A percentile compares a stretch with the other conserved stretches of the same genome.
Conservation (phyloP, 2,113 vertebrate species). For the Recurvirostra avosetta region DNA sequence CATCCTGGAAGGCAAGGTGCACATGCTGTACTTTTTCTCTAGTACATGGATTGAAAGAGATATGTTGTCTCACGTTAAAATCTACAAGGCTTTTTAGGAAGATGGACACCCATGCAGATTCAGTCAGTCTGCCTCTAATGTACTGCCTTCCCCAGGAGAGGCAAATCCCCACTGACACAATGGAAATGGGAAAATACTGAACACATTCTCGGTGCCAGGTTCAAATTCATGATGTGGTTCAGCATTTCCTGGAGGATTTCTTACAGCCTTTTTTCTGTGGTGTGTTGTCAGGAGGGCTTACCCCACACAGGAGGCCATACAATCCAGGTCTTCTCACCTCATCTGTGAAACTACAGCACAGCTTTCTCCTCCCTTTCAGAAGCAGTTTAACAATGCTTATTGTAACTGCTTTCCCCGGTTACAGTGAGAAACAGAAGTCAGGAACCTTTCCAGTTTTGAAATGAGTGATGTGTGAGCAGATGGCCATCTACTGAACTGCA, state of each 20-base stretch:
- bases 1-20: not conserved
- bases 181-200: not conserved
- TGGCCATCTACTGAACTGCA: not conserved
- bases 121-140: not conserved
- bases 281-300: not conserved
- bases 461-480: not conserved
- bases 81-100: not conserved
- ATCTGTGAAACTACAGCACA: not conserved
- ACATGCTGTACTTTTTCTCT: not conserved
- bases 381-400: not conserved
- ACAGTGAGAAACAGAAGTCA: not conserved
- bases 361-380: not conserved
- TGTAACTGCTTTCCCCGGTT: not conserved
- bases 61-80: not conserved
- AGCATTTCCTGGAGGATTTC: not conserved
- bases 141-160: not conserved
- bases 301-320: not conserved
- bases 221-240: not conserved
- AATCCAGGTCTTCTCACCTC: not conserved
- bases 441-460: not conserved
- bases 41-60: not conserved
- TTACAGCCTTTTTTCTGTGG: not conserved
- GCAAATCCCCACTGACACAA: not conserved
- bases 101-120: not conserved
- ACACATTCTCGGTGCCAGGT: not conserved